Evolutionary conservation across 2,797 vertebrate species (phyloP).

Genomic region (Lepilemur ruficaudatus): DNA sequence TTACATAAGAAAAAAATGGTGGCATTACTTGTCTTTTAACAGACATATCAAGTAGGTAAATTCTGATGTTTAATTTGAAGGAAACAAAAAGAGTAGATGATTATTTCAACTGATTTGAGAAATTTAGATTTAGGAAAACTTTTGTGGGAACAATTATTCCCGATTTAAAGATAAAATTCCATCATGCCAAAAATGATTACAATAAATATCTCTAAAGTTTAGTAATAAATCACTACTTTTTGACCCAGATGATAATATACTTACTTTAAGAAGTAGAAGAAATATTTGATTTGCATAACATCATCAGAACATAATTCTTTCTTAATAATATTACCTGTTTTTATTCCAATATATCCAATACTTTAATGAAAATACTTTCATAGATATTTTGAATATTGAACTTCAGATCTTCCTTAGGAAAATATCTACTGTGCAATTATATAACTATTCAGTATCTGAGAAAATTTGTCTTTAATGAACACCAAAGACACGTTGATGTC

Average conservation of each 20-base stretch:
- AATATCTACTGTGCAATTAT: background rate
- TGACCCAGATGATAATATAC: background rate
- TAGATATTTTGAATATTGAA: background rate
- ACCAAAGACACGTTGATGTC: background rate
- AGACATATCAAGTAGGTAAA: background rate
- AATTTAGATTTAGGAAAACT: background rate
- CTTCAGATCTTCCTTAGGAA: background rate
- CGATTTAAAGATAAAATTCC: conserved; percentile 33
- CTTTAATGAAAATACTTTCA: conserved; percentile 17
- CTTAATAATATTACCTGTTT: background rate
- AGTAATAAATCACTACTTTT: conserved; percentile 7
- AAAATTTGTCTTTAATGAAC: background rate
- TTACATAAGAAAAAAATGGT: background rate
- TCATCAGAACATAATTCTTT: background rate
- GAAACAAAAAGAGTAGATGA: background rate
- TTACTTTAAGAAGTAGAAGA: background rate
- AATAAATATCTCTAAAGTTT: conserved; percentile 14
- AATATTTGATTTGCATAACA: background rate
- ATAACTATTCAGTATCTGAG: background rate
- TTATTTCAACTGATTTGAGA: background rate
- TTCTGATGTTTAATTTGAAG: background rate
- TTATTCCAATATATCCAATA: background rate
- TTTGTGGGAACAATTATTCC: background rate
- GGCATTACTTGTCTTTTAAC: background rate
- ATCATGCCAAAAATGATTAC: background rate